phyloP scores from a whole-genome alignment of 2,113 vertebrate species.

The Oncorhynchus kisutch region DNA sequence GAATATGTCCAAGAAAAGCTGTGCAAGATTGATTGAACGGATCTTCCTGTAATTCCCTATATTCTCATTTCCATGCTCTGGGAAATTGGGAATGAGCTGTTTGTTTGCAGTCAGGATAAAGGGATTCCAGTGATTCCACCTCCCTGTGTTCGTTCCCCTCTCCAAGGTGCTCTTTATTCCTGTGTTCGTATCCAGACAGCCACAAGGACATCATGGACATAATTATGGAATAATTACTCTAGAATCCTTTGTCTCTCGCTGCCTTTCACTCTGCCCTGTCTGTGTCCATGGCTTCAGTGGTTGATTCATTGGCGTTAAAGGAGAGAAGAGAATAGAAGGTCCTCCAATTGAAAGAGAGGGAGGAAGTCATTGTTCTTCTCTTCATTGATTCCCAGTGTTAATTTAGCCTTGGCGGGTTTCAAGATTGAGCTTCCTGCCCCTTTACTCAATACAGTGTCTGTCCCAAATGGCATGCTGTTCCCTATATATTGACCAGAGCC shows the following conservation, averaged over 20 bases:
- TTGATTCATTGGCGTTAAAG: slow-evolving; percentile 42
- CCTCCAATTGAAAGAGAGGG: slow-evolving; percentile 22
- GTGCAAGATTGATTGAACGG: background rate
- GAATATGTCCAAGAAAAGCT: background rate
- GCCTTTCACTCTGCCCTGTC: slow-evolving; percentile 5
- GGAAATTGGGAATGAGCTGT: background rate
- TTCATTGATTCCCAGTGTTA: slow-evolving; percentile 36
- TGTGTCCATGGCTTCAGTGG: slow-evolving; percentile 17
- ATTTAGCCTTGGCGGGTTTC: slow-evolving; percentile 33
- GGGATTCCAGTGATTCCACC: slow-evolving; percentile 2
- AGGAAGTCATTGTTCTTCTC: slow-evolving; percentile 23
- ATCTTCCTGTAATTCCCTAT: background rate
- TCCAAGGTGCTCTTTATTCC: slow-evolving; percentile 23
- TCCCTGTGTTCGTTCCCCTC: slow-evolving; percentile 20
- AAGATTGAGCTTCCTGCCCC: slow-evolving; percentile 26
- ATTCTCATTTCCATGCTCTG: background rate
- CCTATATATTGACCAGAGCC: too few species aligned
- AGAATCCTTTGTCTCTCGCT: slow-evolving; percentile 29
- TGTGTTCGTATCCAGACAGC: slow-evolving; percentile 22
- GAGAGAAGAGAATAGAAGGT: slow-evolving; percentile 32
- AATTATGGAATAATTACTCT: slow-evolving; percentile 39
- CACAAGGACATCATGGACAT: slow-evolving; percentile 27
- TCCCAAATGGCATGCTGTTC: too few species aligned
- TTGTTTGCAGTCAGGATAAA: slow-evolving; percentile 16
- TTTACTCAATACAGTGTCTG: slow-evolving; percentile 12